Evolutionary conservation across 1,140 invertebrate species (phyloP).

Genomic region (Papilio polytes): DNA sequence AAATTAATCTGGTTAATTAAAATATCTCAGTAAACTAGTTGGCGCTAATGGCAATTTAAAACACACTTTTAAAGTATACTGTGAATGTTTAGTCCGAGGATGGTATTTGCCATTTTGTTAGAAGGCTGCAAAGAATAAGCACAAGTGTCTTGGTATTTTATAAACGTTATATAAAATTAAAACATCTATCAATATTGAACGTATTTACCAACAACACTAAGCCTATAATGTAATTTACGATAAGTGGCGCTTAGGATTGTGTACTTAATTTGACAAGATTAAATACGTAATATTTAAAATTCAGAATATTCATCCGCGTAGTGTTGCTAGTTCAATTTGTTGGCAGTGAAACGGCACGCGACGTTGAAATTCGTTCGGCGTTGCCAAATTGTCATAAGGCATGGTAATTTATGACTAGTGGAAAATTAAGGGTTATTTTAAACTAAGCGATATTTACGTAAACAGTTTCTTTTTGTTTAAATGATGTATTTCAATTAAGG

Average conservation of each 20-base stretch:
- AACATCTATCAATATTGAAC: not conserved
- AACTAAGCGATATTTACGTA: slow-evolving; percentile 7
- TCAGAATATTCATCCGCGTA: not conserved
- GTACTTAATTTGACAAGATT: not conserved
- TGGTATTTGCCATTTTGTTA: not conserved
- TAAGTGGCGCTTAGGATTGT: not conserved
- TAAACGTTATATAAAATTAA: slow-evolving; percentile 1
- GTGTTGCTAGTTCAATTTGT: slow-evolving; percentile 28
- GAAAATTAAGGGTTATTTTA: slow-evolving; percentile 37
- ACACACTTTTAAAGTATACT: not conserved
- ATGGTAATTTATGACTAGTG: slow-evolving; percentile 32
- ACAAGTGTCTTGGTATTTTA: not conserved
- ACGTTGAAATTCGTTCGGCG: slow-evolving; percentile 27
- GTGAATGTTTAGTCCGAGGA: not conserved
- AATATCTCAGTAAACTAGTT: not conserved
- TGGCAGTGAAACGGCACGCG: slow-evolving; percentile 35
- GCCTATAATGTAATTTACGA: slow-evolving; percentile 24
- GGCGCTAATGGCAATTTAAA: not conserved
- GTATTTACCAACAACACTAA: slow-evolving; percentile 10
- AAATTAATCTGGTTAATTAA: not conserved
- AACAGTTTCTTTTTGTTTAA: not conserved
- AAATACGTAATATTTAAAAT: not conserved
- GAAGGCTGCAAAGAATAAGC: not conserved
- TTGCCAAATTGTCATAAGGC: slow-evolving; percentile 40
- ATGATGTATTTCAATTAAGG: not conserved